Percentiles rank a stretch among this genome's conserved stretches.
phyloP scores from a whole-genome alignment of 2,113 vertebrate genomes.

The Turdus rufiventris region DNA sequence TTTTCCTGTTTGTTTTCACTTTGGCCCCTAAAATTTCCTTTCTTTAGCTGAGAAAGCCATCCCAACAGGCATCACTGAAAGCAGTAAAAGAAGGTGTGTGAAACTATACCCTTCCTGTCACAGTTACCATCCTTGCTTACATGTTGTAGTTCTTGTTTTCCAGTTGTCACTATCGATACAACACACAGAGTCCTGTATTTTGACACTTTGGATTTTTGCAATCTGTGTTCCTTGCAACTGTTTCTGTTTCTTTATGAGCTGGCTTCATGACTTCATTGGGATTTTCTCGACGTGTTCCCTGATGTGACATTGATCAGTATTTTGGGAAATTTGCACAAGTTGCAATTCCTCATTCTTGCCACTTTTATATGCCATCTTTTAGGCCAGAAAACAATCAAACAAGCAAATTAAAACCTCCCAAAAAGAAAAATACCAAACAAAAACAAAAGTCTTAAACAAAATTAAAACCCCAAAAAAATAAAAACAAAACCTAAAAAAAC shows the following conservation, averaged over 20 bases:
- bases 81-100: not conserved
- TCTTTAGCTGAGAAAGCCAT: not conserved
- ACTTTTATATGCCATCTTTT: not conserved
- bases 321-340: not conserved
- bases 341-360: not conserved
- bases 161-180: not conserved
- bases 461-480: no score
- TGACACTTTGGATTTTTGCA: not conserved
- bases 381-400: not conserved
- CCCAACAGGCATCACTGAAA: not conserved
- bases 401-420: not conserved
- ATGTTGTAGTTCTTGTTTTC: not conserved
- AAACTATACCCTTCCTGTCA: not conserved
- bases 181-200: not conserved
- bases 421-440: not conserved
- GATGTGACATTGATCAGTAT: not conserved
- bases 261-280: not conserved
- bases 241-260: not conserved
- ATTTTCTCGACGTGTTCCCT: not conserved
- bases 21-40: fast-evolving
- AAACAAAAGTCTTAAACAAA: not conserved
- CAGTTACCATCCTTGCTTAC: not conserved
- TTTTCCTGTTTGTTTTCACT: not conserved
- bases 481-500: not conserved
- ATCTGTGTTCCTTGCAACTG: not conserved